Base-by-base conservation (phyloP, 2,113 vertebrate genomes). In the Caranx ignobilis region DNA sequence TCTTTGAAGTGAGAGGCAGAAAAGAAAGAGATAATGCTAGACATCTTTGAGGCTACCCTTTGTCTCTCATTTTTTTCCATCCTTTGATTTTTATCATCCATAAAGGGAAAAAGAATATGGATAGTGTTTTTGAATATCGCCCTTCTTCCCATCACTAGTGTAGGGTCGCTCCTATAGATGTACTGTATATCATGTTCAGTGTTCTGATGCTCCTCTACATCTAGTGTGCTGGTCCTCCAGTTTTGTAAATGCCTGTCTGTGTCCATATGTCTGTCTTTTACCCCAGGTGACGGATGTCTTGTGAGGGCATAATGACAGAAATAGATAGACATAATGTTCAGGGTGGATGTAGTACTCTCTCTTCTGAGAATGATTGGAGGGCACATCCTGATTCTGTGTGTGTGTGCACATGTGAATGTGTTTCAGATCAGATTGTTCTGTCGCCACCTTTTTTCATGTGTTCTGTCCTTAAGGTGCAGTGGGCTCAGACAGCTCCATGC, bases 1-100 rank as follows among this genome's bases (percentile, higher is more conserved):
- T 75, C 91, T 94, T 95, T 95, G 89, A 95, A 94, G 92, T 91
- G 39, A 64, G 87, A 85, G 32, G 84, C 32, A 73, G 76, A 79
- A 84, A 90, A 90, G 78, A 91, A 89, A 91, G 65, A 71, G 76
- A 89, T 91, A 83, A 91, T 84, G 50, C 82, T 21, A 75, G 66
- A 85, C 73, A 82, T 89, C 67, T 87, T 80, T 88, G 77, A 68
- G 77, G 67, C 60, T n/a, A 71, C 66, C 68, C 62, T 67, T 80
- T 84, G 50, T 79, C 48, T 74, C 35, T 37, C 48, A 60, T 26
- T 55, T n/a, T 76, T 85, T 61, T 16, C 4, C 43, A 32, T 35
- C 72, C 75, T 83, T 83, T 88, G 64, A 86, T 86, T 88, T 85
- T 69, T 82, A 79, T 86, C 62, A 83, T 55, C 59, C 31, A 82